Percentiles rank a stretch among this genome's conserved stretches.
phyloP scores from a whole-genome alignment of 2,113 vertebrate species.

The Megaleporinus macrocephalus region DNA sequence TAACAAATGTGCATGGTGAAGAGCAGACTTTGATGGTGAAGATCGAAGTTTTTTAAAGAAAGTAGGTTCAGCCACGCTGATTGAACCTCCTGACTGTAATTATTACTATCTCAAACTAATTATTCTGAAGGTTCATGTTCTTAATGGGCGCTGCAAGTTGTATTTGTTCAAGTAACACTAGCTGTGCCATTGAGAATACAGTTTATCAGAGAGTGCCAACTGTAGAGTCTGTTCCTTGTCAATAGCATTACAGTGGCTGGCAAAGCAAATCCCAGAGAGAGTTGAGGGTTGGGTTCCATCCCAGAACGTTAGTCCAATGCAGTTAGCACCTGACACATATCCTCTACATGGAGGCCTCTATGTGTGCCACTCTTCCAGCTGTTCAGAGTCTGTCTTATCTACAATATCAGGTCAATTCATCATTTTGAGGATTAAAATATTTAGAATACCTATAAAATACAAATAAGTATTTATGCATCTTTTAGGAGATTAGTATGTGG shows the following conservation, averaged over 20 bases:
- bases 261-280: constrained; percentile 7
- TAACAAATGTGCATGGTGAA: no score
- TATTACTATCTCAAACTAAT: no score
- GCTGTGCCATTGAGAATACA: background rate
- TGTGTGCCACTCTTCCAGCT: constrained; percentile 2
- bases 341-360: background rate
- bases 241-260: constrained; percentile 11
- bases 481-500: no score
- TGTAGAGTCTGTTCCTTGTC: constrained; percentile 13
- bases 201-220: constrained; percentile 12
- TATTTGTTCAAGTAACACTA: background rate
- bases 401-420: background rate
- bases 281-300: constrained; percentile 23
- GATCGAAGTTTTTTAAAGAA: no score
- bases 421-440: no score
- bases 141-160: background rate
- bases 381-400: constrained; percentile 1
- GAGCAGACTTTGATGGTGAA: no score
- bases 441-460: no score
- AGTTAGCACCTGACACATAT: constrained; percentile 27
- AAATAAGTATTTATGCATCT: no score
- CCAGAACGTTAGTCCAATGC: constrained; percentile 25
- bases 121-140: no score
- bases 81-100: no score
- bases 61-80: no score